These are phyloP conservation scores for Lacerta agilis DNA, from an alignment of 2,797 vertebrate genomes.

Conservation along the genomic window DNA sequence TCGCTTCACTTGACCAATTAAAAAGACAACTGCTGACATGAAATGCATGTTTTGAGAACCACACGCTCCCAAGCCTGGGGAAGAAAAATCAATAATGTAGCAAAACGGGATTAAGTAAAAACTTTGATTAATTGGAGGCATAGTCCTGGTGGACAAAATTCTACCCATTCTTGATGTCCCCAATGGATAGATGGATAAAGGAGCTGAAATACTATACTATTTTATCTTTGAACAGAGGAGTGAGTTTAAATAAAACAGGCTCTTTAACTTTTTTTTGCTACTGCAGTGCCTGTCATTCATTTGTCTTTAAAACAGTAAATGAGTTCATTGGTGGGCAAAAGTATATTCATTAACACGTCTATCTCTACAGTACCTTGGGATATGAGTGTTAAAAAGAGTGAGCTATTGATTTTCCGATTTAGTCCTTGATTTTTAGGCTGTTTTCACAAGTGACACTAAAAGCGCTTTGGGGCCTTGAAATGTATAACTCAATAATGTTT, in stretches of 20 bases:
- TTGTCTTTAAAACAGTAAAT: slow-evolving; percentile 24
- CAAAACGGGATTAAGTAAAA: slow-evolving; percentile 30
- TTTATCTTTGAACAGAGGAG: slow-evolving; percentile 18
- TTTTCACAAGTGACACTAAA: slow-evolving; percentile 1
- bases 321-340: slow-evolving; percentile 12
- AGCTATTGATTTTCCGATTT: slow-evolving; percentile 13
- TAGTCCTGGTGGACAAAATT: slow-evolving; percentile 18
- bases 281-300: slow-evolving; percentile 16
- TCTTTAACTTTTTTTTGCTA: slow-evolving; percentile 5
- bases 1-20: slow-evolving; percentile 31
- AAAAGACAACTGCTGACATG: slow-evolving; percentile 23
- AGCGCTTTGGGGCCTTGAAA: background rate
- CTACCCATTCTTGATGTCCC: background rate
- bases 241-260: slow-evolving; percentile 26
- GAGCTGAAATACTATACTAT: background rate
- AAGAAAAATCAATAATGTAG: slow-evolving; percentile 22
- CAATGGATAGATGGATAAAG: slow-evolving; percentile 8
- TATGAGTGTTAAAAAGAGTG: slow-evolving; percentile 3
- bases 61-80: background rate
- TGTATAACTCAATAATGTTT: background rate
- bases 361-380: slow-evolving; percentile 6
- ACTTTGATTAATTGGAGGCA: slow-evolving; percentile 37
- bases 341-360: slow-evolving; percentile 25
- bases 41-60: slow-evolving; percentile 39
- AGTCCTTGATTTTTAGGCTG: slow-evolving; percentile 7